Percentiles rank a stretch among this genome's conserved stretches.
Conservation (phyloP, 2,797 vertebrate genomes). For the Phataginus tetradactyla region DNA sequence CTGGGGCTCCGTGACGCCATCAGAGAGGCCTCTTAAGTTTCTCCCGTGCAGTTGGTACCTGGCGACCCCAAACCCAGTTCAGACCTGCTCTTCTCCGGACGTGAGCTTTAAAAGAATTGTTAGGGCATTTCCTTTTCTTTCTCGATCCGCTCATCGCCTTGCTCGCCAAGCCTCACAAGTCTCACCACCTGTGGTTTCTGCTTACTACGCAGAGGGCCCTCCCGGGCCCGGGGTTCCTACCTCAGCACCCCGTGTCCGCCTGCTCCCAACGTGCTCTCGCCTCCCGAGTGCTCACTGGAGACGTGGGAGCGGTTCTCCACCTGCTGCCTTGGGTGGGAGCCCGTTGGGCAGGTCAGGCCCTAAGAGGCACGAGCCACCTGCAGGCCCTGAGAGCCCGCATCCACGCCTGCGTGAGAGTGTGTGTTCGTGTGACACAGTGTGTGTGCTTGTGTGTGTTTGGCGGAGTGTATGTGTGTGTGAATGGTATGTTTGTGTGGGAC, state of each 20-base stretch:
- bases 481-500: fast-evolving
- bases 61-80: background rate
- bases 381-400: background rate
- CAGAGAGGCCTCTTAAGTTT: background rate
- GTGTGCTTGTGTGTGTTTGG: fast-evolving
- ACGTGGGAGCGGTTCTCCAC: fast-evolving
- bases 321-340: background rate
- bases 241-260: fast-evolving
- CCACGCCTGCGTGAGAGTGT: background rate
- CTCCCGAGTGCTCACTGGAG: fast-evolving
- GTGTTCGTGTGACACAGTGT: background rate
- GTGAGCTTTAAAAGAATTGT: background rate
- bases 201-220: fast-evolving
- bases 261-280: fast-evolving
- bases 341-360: fast-evolving
- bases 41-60: background rate
- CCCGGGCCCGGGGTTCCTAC: fast-evolving
- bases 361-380: background rate
- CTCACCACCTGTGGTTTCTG: fast-evolving
- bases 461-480: background rate
- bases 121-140: background rate
- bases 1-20: background rate
- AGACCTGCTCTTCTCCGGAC: background rate
- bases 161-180: fast-evolving
- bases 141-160: fast-evolving